Percentiles rank a stretch among this genome's conserved stretches.
Evolutionary conservation across 2,797 vertebrate genomes (phyloP).

Genomic region (Limnodromus scolopaceus): DNA sequence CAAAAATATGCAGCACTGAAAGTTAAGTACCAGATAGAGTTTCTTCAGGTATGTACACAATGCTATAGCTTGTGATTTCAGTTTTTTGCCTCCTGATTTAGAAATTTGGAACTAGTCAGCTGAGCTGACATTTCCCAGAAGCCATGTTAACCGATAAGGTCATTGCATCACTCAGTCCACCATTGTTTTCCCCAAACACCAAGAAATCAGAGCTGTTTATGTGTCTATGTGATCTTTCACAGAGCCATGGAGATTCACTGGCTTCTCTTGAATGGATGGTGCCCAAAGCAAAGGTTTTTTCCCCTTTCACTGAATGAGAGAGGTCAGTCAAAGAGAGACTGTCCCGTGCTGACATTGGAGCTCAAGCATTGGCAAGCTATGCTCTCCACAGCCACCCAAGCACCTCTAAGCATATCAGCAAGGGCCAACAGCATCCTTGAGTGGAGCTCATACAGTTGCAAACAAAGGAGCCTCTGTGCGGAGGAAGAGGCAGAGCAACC

Average conservation of each 20-base stretch:
- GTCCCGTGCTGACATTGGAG: neutral
- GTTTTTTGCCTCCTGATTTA: neutral
- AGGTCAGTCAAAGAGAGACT: neutral
- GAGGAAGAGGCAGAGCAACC: neutral
- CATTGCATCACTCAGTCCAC: neutral
- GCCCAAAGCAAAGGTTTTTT: neutral
- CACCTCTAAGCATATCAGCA: neutral
- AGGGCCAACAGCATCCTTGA: neutral
- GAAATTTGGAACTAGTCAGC: neutral
- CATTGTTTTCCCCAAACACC: neutral
- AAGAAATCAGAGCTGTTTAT: neutral
- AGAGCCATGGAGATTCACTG: rapidly evolving
- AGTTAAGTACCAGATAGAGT: neutral
- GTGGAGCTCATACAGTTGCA: neutral
- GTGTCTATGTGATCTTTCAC: rapidly evolving
- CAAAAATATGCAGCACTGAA: neutral
- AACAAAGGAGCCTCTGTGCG: neutral
- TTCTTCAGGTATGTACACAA: neutral
- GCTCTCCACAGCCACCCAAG: neutral
- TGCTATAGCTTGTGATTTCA: neutral
- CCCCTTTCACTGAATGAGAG: neutral
- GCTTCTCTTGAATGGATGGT: neutral
- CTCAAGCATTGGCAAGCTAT: neutral
- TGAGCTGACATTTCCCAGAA: neutral
- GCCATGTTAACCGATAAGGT: rapidly evolving